These are phyloP conservation scores for Cichlasoma orientale DNA, from an alignment of 2,797 vertebrate species.

Conservation along the genomic window DNA sequence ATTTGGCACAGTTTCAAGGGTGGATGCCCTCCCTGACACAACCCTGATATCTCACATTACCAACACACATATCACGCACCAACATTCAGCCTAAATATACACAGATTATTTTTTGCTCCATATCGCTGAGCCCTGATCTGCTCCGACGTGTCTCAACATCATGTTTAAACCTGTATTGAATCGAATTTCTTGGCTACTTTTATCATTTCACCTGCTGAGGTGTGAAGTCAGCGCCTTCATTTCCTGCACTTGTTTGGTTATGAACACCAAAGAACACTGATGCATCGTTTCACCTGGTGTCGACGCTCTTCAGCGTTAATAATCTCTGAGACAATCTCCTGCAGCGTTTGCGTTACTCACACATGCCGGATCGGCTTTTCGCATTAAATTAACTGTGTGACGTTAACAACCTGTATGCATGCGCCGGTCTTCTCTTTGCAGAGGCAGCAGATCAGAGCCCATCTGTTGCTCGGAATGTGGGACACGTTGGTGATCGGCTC, in stretches of 20 bases:
- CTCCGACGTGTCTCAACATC: neutral
- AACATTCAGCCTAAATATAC: neutral
- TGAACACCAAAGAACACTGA: neutral
- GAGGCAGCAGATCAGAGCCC: conserved; percentile 95
- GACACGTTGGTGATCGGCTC: conserved; percentile 98
- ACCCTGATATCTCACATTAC: neutral
- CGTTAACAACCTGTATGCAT: conserved; percentile 88
- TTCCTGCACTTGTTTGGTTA: neutral
- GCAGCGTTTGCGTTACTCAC: neutral
- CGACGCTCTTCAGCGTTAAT: neutral
- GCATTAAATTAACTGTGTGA: neutral
- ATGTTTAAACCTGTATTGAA: neutral
- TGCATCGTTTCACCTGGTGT: neutral
- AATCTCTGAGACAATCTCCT: neutral
- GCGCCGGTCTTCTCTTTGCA: conserved; percentile 96
- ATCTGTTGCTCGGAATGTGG: conserved; percentile 95
- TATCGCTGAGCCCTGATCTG: neutral
- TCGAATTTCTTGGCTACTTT: neutral
- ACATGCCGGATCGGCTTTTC: neutral
- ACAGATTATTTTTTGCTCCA: neutral
- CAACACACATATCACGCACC: neutral
- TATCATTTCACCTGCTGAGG: neutral
- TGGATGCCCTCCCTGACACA: neutral
- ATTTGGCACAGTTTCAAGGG: neutral
- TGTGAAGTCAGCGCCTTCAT: neutral